These are phyloP conservation scores for Oncorhynchus mykiss DNA, from an alignment of 2,113 vertebrate species.

Conservation along the genomic window DNA sequence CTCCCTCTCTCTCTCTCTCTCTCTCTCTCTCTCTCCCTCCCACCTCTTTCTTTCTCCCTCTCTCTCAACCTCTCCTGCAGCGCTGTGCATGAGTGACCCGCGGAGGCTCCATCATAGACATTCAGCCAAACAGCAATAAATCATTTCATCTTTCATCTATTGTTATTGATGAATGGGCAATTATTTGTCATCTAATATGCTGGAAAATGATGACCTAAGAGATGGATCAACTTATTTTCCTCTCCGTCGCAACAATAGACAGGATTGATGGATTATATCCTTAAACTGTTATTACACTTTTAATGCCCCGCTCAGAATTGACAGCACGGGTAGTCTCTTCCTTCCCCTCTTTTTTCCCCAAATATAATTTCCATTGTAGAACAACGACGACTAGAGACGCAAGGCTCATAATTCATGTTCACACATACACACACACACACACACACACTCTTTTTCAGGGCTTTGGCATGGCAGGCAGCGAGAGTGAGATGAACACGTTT, in stretches of 20 bases:
- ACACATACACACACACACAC: conserved; percentile 13
- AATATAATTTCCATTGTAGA: conserved; percentile 79
- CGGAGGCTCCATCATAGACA: conserved; percentile 79
- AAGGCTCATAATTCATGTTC: conserved; percentile 85
- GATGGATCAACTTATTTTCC: conserved; percentile 81
- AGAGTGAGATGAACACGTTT: conserved; percentile 85
- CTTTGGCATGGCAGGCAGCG: conserved; percentile 67
- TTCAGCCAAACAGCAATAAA: conserved; percentile 87
- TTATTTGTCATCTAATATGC: conserved; percentile 98
- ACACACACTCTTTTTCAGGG: conserved; percentile 65
- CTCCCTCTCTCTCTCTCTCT: not conserved
- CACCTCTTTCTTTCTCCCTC: conserved; percentile 32
- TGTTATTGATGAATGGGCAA: conserved; percentile 99
- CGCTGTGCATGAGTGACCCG: conserved; percentile 74
- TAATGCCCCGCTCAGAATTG: conserved; percentile 87
- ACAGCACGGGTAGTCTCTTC: conserved; percentile 84
- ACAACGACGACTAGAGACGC: conserved; percentile 65
- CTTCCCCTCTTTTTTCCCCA: conserved; percentile 3
- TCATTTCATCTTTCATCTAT: conserved; percentile 98
- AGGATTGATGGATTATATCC: conserved; percentile 97
- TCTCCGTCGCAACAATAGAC: conserved; percentile 73
- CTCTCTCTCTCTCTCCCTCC: conserved; percentile 27
- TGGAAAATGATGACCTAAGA: conserved; percentile 92
- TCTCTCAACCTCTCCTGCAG: conserved; percentile 51
- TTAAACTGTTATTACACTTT: conserved; percentile 98